phyloP scores from a whole-genome alignment of 2,113 vertebrate genomes.

The Donacobius atricapilla region DNA sequence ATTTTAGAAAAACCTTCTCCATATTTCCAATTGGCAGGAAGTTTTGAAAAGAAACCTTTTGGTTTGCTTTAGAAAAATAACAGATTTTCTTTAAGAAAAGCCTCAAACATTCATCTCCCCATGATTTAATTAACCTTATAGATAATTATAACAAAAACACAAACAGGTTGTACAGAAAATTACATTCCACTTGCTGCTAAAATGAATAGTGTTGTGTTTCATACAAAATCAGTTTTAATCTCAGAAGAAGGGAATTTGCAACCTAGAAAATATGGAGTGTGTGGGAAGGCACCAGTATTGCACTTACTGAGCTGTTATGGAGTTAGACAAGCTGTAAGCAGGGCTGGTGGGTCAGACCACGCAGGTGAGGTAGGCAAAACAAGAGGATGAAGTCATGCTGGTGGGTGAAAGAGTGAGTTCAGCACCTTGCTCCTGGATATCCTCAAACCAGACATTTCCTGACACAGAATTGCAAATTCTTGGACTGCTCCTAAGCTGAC shows the following conservation, averaged over 20 bases:
- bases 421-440: slow-evolving; percentile 26
- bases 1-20: background rate
- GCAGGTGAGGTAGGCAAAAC: background rate
- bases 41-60: background rate
- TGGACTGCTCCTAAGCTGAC: background rate
- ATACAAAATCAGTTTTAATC: background rate
- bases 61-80: background rate
- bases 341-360: background rate
- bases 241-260: background rate
- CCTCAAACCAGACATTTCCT: background rate
- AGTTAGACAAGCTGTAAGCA: background rate
- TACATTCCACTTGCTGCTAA: background rate
- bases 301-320: background rate
- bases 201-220: background rate
- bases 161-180: background rate
- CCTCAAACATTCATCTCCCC: background rate
- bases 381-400: background rate
- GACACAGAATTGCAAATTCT: background rate
- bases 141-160: background rate
- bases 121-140: background rate
- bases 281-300: background rate
- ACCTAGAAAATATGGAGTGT: background rate
- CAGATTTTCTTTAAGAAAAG: background rate
- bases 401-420: background rate
- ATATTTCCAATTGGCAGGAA: background rate